Evolutionary conservation across 37 sponge, comb jelly and placozoan genomes (phyloP).

Genomic region (Lycopodina hypogea): DNA sequence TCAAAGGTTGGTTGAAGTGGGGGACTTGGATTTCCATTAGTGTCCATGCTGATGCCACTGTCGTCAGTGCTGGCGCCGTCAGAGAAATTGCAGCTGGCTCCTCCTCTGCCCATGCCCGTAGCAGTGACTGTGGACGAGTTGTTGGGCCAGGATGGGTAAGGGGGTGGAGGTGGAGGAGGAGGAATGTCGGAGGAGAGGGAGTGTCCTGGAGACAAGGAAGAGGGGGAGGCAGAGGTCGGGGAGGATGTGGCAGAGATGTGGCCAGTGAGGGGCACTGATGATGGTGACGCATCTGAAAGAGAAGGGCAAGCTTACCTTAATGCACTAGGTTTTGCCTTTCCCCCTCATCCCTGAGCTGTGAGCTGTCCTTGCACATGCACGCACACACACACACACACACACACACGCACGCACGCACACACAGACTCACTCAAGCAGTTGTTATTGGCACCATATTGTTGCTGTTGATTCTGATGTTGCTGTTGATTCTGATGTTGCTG

Average conservation of each 20-base stretch:
- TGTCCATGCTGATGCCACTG: conserved; percentile 31
- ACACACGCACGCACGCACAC: too few relatives aligned
- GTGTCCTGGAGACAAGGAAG: background rate
- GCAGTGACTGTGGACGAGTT: background rate
- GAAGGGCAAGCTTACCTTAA: too few relatives aligned
- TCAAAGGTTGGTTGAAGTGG: background rate
- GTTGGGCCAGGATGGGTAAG: conserved; percentile 5
- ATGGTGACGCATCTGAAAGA: too few relatives aligned
- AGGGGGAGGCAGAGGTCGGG: background rate
- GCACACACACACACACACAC: too few relatives aligned
- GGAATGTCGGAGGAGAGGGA: background rate
- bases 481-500: background rate
- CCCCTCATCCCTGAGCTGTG: too few relatives aligned
- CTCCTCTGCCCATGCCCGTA: background rate
- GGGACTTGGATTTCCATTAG: conserved; percentile 2
- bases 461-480: background rate
- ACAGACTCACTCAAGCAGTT: background rate
- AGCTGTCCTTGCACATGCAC: too few relatives aligned
- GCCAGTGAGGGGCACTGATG: too few relatives aligned
- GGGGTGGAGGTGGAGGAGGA: conserved; percentile 4
- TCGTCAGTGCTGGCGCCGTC: conserved; percentile 37
- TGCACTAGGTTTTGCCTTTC: too few relatives aligned
- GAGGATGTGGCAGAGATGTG: too few relatives aligned
- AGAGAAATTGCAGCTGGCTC: background rate
- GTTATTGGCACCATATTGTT: too few relatives aligned